Base-by-base conservation (phyloP, 2,888 invertebrate species). In the Anthophora plumipes region DNA sequence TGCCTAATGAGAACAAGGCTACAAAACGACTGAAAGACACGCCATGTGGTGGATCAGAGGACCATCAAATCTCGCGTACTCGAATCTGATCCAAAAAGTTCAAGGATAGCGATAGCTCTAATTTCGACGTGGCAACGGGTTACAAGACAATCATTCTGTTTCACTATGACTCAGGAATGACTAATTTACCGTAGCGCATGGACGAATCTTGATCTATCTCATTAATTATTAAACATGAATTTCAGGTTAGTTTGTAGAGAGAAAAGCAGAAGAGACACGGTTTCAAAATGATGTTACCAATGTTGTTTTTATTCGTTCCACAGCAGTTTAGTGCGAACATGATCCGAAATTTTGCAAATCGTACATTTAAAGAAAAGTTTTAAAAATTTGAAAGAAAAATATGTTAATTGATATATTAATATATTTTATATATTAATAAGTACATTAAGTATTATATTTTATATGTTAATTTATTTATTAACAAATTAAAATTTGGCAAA, bases 61-160 rank as follows among this genome's bases (percentile, higher is more conserved):
- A 48, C 31, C 63, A 54, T 63, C 54, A 43, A 63, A 71, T 31
- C 41, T 37, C n/a, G 43, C 5, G 20, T 20, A 25, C 68, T 37
- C 46, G 68, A 59, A 37, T 54, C 63, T 12, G 71, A 54, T 71
- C 63, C 71, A 71, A 71, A 63, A 63, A 54, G 54, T 63, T 22
- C 63, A 71, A 71, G 71, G 54, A 54, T 43, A 43, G 20, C 71
- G 43, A 71, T 71, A 54, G 54, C 71, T 71, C 61, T 63, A 71
- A 71, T 63, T 71, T 43, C 63, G 43, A 70, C 31, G 22, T 41
- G 14, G n/a, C 46, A n/a, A 9, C 9, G n/a, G 1, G n/a, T 14
- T 60, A n/a, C 61, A 1, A n/a, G 52, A 69, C 59, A 60, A 70
- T 61, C 41, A 41, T 14, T 20, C 17, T 14, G 50, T 31, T 41